phyloP scores from a whole-genome alignment of 2,888 invertebrate genomes.

The Minunthozetes semirufus region DNA sequence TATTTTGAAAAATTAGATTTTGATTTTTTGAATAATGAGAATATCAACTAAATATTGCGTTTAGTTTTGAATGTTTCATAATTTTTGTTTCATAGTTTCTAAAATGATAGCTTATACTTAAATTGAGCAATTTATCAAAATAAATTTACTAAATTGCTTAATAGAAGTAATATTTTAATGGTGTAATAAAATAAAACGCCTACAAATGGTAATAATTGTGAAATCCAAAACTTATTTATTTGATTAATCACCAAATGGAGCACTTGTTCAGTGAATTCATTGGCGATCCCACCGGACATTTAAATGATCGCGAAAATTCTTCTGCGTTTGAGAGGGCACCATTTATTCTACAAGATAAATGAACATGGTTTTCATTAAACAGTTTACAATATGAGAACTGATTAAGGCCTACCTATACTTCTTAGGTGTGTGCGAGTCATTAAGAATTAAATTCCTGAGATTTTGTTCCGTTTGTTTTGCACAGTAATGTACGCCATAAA shows the following conservation, averaged over 20 bases:
- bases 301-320: slow-evolving; percentile 72
- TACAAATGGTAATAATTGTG: too few relatives aligned
- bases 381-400: not conserved
- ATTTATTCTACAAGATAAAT: slow-evolving; percentile 63
- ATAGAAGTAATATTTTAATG: too few relatives aligned
- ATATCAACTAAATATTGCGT: too few relatives aligned
- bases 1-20: too few relatives aligned
- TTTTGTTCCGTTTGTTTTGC: not conserved
- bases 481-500: slow-evolving; percentile 54
- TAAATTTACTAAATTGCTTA: too few relatives aligned
- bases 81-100: too few relatives aligned
- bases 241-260: slow-evolving; percentile 73
- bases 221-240: too few relatives aligned
- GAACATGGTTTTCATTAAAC: not conserved
- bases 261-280: slow-evolving; percentile 82
- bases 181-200: too few relatives aligned
- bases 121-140: too few relatives aligned
- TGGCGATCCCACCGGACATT: slow-evolving; percentile 63
- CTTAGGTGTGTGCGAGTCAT: slow-evolving; percentile 43
- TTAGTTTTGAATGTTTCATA: too few relatives aligned
- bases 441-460: not conserved
- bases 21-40: too few relatives aligned
- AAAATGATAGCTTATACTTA: too few relatives aligned
- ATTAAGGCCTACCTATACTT: not conserved
- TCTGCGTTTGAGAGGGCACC: slow-evolving; percentile 73